Evolutionary conservation across 2,113 vertebrate genomes (phyloP).

Genomic region (Apodemus speciosus): DNA sequence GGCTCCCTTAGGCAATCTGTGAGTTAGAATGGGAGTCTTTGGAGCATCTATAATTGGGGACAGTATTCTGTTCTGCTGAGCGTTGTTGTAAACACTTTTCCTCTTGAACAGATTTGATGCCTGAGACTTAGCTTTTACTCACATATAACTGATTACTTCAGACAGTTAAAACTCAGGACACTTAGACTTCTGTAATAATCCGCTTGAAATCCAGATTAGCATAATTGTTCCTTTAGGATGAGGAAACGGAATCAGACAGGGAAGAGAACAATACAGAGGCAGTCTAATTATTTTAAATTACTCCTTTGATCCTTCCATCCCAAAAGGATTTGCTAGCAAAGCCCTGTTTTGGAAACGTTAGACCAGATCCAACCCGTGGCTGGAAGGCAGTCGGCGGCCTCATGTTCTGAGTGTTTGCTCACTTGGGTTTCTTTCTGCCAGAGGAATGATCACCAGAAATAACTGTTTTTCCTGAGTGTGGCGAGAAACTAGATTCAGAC

Average conservation of each 20-base stretch:
- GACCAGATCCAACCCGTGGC: background rate
- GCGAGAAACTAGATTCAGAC: slow-evolving; percentile 62
- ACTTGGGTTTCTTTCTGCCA: slow-evolving; percentile 40
- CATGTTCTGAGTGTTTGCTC: slow-evolving; percentile 36
- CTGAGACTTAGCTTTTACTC: background rate
- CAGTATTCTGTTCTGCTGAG: background rate
- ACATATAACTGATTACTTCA: background rate
- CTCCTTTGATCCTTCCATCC: slow-evolving; percentile 24
- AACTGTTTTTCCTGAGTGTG: slow-evolving; percentile 49
- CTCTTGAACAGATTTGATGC: slow-evolving; percentile 15
- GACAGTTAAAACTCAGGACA: slow-evolving; percentile 9
- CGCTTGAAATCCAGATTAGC: slow-evolving; percentile 50
- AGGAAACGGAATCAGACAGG: background rate
- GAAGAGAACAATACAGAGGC: background rate
- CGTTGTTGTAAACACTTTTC: slow-evolving; percentile 1
- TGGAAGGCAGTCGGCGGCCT: background rate
- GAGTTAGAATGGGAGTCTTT: background rate
- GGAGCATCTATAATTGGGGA: background rate
- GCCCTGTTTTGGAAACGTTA: background rate
- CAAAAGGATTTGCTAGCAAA: slow-evolving; percentile 10
- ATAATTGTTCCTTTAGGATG: background rate
- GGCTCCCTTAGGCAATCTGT: background rate
- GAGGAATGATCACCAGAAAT: slow-evolving; percentile 61
- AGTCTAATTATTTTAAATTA: slow-evolving; percentile 48
- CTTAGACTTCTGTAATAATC: slow-evolving; percentile 16